These are phyloP conservation scores for Oplegnathus fasciatus DNA, from an alignment of 2,113 vertebrate genomes.

Conservation along the genomic window DNA sequence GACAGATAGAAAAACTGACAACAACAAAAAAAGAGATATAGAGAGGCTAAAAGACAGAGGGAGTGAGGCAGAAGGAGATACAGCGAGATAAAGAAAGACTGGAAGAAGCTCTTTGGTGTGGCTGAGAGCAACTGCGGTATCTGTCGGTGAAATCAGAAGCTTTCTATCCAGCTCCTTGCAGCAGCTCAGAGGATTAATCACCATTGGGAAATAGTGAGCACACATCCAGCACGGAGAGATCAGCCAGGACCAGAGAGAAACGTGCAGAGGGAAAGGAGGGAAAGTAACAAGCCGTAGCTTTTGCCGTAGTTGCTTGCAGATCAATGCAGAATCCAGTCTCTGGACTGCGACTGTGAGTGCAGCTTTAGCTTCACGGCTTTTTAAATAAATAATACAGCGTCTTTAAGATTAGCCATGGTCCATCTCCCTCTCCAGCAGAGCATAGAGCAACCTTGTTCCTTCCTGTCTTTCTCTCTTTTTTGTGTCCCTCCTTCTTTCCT, in stretches of 20 bases:
- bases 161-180: slow-evolving; percentile 63
- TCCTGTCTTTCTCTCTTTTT: slow-evolving; percentile 63
- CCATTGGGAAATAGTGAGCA: slow-evolving; percentile 81
- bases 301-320: slow-evolving; percentile 71
- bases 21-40: neutral
- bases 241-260: slow-evolving; percentile 62
- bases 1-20: slow-evolving; percentile 31
- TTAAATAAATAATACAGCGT: slow-evolving; percentile 87
- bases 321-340: slow-evolving; percentile 69
- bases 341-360: slow-evolving; percentile 72
- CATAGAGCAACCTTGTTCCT: slow-evolving; percentile 62
- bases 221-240: slow-evolving; percentile 77
- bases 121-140: slow-evolving; percentile 76
- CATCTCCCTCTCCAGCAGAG: slow-evolving; percentile 77
- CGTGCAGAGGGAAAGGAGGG: slow-evolving; percentile 36
- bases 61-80: slow-evolving; percentile 27
- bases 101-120: slow-evolving; percentile 51
- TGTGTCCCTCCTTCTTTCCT: slow-evolving; percentile 42
- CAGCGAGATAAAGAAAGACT: slow-evolving; percentile 40
- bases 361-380: slow-evolving; percentile 80
- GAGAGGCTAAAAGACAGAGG: slow-evolving; percentile 14
- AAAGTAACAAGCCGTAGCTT: slow-evolving; percentile 69
- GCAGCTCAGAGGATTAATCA: slow-evolving; percentile 80
- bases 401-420: slow-evolving; percentile 84
- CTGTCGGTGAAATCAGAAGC: slow-evolving; percentile 77